phyloP scores from a whole-genome alignment of 2,113 vertebrate genomes.

The Porphyrio hochstetteri region DNA sequence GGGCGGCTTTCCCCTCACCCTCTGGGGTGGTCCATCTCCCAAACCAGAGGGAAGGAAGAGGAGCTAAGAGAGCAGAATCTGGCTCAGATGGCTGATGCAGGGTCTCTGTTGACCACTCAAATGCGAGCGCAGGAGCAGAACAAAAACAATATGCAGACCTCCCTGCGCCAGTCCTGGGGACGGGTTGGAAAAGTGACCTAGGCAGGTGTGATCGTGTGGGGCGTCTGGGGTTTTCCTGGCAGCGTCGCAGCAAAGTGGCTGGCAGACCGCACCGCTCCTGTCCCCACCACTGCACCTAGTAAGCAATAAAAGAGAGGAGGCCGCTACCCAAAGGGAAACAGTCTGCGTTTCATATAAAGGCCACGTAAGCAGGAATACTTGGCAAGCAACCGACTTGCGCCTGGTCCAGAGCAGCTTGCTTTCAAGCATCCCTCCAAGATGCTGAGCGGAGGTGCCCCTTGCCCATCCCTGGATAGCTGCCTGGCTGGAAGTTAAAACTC shows the following conservation, averaged over 20 bases:
- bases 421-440: background rate
- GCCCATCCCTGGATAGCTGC: background rate
- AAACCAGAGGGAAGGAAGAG: background rate
- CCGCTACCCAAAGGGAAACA: constrained; percentile 29
- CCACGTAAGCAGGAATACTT: background rate
- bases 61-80: background rate
- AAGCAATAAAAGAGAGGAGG: constrained; percentile 8
- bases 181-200: background rate
- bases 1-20: background rate
- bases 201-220: background rate
- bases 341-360: constrained; percentile 23
- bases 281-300: background rate
- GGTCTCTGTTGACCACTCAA: background rate
- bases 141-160: background rate
- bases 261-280: background rate
- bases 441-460: background rate
- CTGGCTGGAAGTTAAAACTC: background rate
- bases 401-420: background rate
- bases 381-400: background rate
- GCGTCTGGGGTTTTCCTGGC: constrained; percentile 18
- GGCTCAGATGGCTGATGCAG: background rate
- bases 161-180: background rate
- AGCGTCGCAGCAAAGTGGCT: accelerated
- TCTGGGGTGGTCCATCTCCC: background rate
- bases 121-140: background rate